A percentile compares a stretch with the other conserved stretches of the same genome.
Evolutionary conservation across 2,113 vertebrate genomes (phyloP).

Genomic region (Dissostichus mawsoni): DNA sequence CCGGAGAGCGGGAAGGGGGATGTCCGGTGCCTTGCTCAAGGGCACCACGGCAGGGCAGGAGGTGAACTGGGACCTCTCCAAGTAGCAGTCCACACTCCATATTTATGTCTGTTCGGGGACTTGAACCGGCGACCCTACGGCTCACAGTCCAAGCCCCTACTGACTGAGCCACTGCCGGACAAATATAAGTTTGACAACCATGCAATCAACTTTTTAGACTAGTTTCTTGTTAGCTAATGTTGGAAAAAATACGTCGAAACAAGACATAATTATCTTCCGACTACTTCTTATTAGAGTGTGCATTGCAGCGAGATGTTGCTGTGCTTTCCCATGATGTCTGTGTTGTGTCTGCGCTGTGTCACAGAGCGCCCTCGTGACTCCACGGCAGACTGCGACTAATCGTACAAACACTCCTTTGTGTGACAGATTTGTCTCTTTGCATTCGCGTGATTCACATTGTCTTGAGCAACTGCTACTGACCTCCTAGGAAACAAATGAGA

Average conservation of each 20-base stretch:
- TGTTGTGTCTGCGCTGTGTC: conserved; percentile 61
- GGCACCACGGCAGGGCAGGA: too few relatives aligned
- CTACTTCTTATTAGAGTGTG: not conserved
- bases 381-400: conserved; percentile 34
- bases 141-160: too few relatives aligned
- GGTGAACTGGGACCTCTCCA: too few relatives aligned
- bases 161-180: too few relatives aligned
- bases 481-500: not conserved
- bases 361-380: conserved; percentile 65
- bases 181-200: not conserved
- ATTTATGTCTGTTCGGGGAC: too few relatives aligned
- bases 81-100: too few relatives aligned
- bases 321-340: conserved; percentile 54
- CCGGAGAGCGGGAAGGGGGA: too few relatives aligned
- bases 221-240: not conserved
- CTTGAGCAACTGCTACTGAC: conserved; percentile 4
- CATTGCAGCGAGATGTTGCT: conserved; percentile 11
- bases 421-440: conserved; percentile 52
- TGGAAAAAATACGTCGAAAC: not conserved
- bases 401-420: conserved; percentile 72
- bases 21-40: too few relatives aligned
- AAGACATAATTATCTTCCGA: not conserved
- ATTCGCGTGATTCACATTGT: conserved; percentile 56
- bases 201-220: not conserved
- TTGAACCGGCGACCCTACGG: too few relatives aligned